Evolutionary conservation across 1,140 invertebrate genomes (phyloP).

Genomic region (Tetranychus urticae): DNA sequence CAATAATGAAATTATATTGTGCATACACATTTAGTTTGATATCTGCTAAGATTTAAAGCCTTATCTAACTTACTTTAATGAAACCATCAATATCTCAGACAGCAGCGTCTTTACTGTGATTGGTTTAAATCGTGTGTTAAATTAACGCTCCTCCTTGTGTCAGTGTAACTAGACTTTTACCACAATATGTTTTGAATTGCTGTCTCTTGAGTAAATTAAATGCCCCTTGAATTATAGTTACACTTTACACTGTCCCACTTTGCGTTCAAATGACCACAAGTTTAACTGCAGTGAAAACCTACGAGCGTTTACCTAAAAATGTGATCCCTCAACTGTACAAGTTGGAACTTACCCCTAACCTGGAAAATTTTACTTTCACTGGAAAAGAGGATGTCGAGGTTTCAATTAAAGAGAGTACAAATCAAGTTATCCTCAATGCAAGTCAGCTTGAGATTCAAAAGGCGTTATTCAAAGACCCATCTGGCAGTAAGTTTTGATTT

Average conservation of each 20-base stretch:
- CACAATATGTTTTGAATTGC: no score
- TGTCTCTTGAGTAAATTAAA: no score
- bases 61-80: constrained; percentile 47
- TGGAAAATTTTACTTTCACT: neutral
- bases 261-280: neutral
- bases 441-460: neutral
- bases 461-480: neutral
- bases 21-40: no score
- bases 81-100: constrained; percentile 95
- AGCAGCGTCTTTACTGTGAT: constrained; percentile 27
- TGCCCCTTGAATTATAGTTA: neutral
- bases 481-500: neutral
- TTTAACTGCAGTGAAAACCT: neutral
- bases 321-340: neutral
- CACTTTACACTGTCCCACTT: neutral
- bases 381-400: neutral
- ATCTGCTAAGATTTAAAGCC: neutral
- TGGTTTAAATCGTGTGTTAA: no score
- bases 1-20: constrained; percentile 13
- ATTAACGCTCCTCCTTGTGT: no score
- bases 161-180: no score
- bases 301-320: neutral
- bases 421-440: neutral
- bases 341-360: neutral
- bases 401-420: neutral